A percentile compares a stretch with the other conserved stretches of the same genome.
Evolutionary conservation across 2,113 vertebrate genomes (phyloP).

Genomic region (Ptyas mucosa): DNA sequence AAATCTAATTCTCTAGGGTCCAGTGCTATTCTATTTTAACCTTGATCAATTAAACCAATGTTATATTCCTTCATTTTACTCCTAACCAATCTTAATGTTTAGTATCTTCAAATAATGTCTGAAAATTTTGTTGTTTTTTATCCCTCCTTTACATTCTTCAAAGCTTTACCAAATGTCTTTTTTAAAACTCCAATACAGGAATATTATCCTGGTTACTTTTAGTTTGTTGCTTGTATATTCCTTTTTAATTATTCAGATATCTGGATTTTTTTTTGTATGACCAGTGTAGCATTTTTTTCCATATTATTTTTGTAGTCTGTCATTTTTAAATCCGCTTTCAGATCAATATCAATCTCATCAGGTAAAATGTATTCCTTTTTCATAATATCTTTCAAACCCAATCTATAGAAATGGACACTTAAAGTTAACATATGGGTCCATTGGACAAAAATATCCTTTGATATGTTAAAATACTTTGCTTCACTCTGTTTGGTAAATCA

Average conservation of each 20-base stretch:
- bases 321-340: neutral
- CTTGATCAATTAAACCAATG: neutral
- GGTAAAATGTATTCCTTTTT: neutral
- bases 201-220: neutral
- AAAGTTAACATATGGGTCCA: neutral
- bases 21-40: neutral
- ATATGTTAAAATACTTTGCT: neutral
- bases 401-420: neutral
- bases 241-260: neutral
- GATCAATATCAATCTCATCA: neutral
- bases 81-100: neutral
- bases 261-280: neutral
- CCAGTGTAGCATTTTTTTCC: neutral
- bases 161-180: neutral
- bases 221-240: neutral
- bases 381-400: neutral
- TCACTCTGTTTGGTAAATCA: neutral
- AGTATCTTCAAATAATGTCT: neutral
- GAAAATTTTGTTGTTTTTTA: neutral
- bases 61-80: neutral
- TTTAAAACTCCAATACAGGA: neutral
- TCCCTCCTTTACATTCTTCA: neutral
- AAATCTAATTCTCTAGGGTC: neutral
- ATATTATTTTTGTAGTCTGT: neutral
- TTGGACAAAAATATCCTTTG: neutral